Conservation (phyloP, 2,888 invertebrate genomes). For the Chrysolina oricalcia region DNA sequence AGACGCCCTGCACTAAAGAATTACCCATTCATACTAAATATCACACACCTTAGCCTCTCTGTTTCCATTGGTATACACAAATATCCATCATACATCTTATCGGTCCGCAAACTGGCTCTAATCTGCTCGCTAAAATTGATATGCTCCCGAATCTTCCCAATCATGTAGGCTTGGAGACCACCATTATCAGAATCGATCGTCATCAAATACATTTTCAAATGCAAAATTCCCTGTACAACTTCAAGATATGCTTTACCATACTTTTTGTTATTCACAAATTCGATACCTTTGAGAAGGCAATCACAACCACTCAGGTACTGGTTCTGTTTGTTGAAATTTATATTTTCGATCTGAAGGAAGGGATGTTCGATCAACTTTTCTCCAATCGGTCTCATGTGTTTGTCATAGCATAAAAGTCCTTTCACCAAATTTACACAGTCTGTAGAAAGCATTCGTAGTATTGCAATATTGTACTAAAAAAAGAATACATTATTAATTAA, state of each 20-base stretch:
- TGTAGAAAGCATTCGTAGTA: slow-evolving; percentile 6
- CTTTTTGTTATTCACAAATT: not conserved
- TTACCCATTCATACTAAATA: not conserved
- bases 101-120: not conserved
- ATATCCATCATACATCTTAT: not conserved
- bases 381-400: slow-evolving; percentile 33
- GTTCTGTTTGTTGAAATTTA: not conserved
- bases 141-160: not conserved
- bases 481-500: too few relatives aligned
- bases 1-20: too few relatives aligned
- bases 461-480: too few relatives aligned
- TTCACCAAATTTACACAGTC: slow-evolving; percentile 37
- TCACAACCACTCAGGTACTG: not conserved
- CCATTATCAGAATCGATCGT: not conserved
- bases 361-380: slow-evolving; percentile 28
- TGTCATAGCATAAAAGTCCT: slow-evolving; percentile 42
- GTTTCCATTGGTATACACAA: not conserved
- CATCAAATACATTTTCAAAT: not conserved
- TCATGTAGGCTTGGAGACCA: not conserved
- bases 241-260: not conserved
- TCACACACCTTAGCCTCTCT: not conserved
- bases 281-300: not conserved
- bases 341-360: slow-evolving; percentile 29
- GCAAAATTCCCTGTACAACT: not conserved
- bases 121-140: not conserved